phyloP scores from a whole-genome alignment of 2,888 invertebrate species.

The Opisthograptis luteolata region DNA sequence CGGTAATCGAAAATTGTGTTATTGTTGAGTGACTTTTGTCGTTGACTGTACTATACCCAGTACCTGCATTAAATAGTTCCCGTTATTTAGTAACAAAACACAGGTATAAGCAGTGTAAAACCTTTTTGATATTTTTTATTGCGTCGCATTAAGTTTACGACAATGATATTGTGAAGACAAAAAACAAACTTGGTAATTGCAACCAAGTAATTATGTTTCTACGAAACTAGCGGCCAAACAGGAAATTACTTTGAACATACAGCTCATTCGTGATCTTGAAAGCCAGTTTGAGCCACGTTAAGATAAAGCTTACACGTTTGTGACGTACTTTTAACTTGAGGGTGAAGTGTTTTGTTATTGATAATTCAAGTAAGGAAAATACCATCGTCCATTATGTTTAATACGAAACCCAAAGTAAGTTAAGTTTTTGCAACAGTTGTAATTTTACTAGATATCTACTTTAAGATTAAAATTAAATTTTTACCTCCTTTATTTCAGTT shows the following conservation, averaged over 20 bases:
- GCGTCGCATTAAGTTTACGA: constrained; percentile 1
- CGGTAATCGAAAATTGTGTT: no score
- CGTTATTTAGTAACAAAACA: no score
- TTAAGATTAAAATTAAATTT: no score
- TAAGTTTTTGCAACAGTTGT: background rate
- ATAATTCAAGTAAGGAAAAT: background rate
- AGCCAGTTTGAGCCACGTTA: constrained; percentile 16
- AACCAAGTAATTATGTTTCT: constrained; percentile 19
- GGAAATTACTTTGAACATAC: constrained; percentile 3
- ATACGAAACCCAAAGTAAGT: constrained; percentile 10
- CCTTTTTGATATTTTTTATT: no score
- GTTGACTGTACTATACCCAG: no score
- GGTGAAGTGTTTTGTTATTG: constrained; percentile 4
- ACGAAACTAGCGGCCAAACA: constrained; percentile 9
- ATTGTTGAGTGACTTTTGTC: no score
- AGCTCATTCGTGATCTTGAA: constrained; percentile 20
- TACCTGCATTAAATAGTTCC: no score
- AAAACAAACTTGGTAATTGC: constrained; percentile 12
- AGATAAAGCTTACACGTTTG: background rate
- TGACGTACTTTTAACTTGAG: background rate
- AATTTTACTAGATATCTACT: no score
- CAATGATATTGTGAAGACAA: constrained; percentile 11
- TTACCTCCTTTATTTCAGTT: constrained; percentile 5
- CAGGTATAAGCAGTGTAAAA: no score
- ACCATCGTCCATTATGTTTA: background rate